Evolutionary conservation across 2,113 vertebrate species (phyloP), one percentile per base, ranked within the genome.

Genomic region (Toxostoma redivivum): DNA sequence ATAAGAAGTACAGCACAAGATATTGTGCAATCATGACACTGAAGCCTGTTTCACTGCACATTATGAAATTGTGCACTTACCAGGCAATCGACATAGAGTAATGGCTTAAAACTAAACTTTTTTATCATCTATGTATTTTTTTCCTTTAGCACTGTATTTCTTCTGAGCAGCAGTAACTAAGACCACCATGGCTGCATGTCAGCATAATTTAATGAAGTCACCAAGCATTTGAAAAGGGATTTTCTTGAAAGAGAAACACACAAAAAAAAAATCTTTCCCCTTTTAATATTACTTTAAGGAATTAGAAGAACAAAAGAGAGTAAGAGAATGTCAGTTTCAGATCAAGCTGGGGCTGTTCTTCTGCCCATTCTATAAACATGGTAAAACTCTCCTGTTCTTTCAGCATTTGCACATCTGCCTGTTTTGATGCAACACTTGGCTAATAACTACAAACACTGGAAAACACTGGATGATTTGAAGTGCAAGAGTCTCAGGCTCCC

Each of bases 371-470:
- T 65, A 22, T 62, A 45, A 11, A 47, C 2, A 48, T 3, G 25
- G 31, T 70, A 70, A 40, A 86, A 58, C 21, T 50, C 18, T 94
- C 81, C 23, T 93, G 6, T 95, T 81, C 53, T 60, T 95, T 79
- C 96, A 99, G 99, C 99, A 93, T 99, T 99, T 90, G 99, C 99
- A 94, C 98, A 98, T 84, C 98, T 99, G 81, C 99, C 99, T 57
- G 98, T 98, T 79, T 98, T 99, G 92, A 99, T 99, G 98, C 98
- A 99, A 64, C 98, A 99, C 94, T 82, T 99, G 96, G 97, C 99
- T 2, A 98, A 99, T 90, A 99, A 99, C 97, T 99, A 99, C 98
- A 99, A 99, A 96, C 99, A 99, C 97, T 99, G 99, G 99, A 99
- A 99, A 98, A 98, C 96, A 51, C 90, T 99, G 97, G 99, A 99